phyloP scores from a whole-genome alignment of 2,888 invertebrate species.

The Melieria picta region DNA sequence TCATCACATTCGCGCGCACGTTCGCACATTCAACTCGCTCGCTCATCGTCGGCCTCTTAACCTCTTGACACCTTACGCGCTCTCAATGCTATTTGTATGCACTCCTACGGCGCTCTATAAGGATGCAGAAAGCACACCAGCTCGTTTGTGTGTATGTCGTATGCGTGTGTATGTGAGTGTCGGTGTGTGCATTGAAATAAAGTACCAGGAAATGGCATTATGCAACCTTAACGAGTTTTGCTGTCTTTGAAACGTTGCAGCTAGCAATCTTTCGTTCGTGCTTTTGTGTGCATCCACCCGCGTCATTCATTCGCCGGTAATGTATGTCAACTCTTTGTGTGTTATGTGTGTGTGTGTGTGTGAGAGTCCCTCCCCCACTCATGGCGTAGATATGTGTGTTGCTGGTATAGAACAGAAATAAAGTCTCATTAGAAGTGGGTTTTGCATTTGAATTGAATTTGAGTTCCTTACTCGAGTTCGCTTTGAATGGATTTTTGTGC shows the following conservation, averaged over 20 bases:
- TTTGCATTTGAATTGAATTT: not conserved
- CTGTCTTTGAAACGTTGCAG: conserved; percentile 13
- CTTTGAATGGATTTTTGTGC: not conserved
- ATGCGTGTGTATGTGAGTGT: not conserved
- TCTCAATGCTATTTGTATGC: not conserved
- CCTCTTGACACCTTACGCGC: conserved; percentile 26
- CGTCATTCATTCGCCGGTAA: conserved; percentile 2
- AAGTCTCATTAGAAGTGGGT: conserved; percentile 18
- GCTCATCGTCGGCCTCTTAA: conserved; percentile 13
- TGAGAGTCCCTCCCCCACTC: not conserved
- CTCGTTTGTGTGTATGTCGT: not conserved
- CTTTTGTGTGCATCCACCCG: not conserved
- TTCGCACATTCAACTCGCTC: conserved; percentile 18
- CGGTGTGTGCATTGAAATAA: conserved; percentile 22
- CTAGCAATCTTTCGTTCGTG: not conserved
- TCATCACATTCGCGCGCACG: conserved; percentile 23
- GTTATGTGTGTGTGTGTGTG: not conserved
- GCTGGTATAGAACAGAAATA: not conserved
- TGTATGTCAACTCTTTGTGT: conserved; percentile 11
- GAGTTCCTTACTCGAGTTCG: not conserved
- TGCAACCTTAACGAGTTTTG: conserved; percentile 31
- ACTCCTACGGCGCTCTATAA: not conserved
- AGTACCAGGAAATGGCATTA: conserved; percentile 29
- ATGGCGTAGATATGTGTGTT: too few relatives aligned
- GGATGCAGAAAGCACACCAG: conserved; percentile 11